Evolutionary conservation across 2,113 vertebrate genomes (phyloP), one percentile per base, ranked within the genome.

Genomic region (Cochlearius cochlearius): DNA sequence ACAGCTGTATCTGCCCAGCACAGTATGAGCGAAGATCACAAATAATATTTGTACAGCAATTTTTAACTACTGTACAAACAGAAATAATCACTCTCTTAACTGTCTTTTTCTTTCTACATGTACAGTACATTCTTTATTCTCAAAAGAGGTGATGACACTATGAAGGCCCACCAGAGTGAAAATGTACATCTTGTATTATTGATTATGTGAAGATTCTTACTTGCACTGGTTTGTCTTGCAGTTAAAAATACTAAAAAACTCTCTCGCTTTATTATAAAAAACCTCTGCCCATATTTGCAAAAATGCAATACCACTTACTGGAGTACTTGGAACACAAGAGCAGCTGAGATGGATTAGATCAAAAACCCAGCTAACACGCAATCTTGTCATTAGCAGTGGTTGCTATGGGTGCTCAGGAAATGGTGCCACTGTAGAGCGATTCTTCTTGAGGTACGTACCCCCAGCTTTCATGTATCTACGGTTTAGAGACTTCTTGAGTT

Each of bases 11-110:
- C 88, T 88, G 94, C 80, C 76, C 58, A 30, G 71, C 88, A 71
- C 71, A 86, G 67, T 78, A 72, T 47, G 79, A 93, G 55, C 2
- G 78, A 81, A 81, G 47, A 88, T 77, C 66, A 91, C 81, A 96
- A 96, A 96, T 95, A 97, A 95, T 96, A 96, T 97, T 97, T 97
- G 64, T 64, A 88, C 62, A 78, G 77, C 62, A 92, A 96, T 97
- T 95, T 96, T 93, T 95, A 96, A 94, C 87, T 96, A 94, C 94
- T 95, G 84, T 86, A 56, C 32, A 94, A 97, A 97, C 66, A 95
- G 71, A 90, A 92, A 94, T 73, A 90, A 94, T 94, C 43, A 77
- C 38, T 52, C 22, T 71, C 64, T 60, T 95, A 95, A 95, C 94
- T 95, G 81, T 41, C 75, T 74, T 88, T 94, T 95, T 77, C 83